These are phyloP conservation scores for Paragorgia papillata DNA, from an alignment of 92 coral and sea anemone species.

Conservation along the genomic window DNA sequence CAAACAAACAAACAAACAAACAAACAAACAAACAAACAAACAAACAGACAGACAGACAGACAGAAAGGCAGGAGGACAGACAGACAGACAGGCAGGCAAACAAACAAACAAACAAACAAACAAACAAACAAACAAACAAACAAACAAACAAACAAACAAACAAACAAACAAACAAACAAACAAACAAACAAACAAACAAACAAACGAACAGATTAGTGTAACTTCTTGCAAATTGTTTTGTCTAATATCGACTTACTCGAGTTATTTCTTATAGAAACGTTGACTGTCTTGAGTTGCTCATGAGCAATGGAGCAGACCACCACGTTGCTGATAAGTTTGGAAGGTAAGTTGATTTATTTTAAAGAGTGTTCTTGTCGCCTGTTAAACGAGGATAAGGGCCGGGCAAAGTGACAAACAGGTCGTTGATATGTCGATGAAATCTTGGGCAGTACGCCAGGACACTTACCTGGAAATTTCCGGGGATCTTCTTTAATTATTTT, in stretches of 20 bases:
- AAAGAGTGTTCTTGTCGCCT: background rate
- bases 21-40: too few species aligned
- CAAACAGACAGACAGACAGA: too few species aligned
- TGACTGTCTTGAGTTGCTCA: constrained; percentile 81
- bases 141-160: background rate
- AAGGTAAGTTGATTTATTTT: constrained; percentile 58
- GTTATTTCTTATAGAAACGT: constrained; percentile 66
- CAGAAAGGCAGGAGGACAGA: too few species aligned
- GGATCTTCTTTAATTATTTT: too few species aligned
- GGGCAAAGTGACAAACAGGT: too few species aligned
- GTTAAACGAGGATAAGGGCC: background rate
- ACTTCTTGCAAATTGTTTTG: too few species aligned
- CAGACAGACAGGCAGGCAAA: too few species aligned
- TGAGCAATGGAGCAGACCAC: constrained; percentile 84
- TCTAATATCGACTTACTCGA: background rate
- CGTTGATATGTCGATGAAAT: too few species aligned
- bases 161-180: background rate
- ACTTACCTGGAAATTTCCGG: too few species aligned
- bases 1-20: too few species aligned
- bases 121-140: background rate
- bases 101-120: background rate
- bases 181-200: background rate
- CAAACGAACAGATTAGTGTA: too few species aligned
- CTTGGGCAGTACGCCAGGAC: too few species aligned
- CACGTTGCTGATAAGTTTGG: constrained; percentile 88